These are phyloP conservation scores for Camelus dromedarius DNA, from an alignment of 2,113 vertebrate species.

Conservation along the genomic window DNA sequence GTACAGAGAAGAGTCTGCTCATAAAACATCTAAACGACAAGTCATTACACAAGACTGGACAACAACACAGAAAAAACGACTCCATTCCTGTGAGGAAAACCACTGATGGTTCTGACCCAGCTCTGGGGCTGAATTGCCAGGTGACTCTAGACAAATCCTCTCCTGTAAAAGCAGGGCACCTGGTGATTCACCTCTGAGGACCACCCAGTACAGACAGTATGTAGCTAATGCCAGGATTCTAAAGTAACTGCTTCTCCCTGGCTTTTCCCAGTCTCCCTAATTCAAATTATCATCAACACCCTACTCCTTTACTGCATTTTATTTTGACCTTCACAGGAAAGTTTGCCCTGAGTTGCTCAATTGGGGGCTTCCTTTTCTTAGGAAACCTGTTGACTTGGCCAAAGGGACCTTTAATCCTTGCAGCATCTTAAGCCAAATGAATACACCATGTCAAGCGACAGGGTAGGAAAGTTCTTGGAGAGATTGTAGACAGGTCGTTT, in stretches of 20 bases:
- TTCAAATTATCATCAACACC: background rate
- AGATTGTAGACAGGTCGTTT: background rate
- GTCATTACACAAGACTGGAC: background rate
- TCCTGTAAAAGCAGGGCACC: background rate
- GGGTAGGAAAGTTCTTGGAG: background rate
- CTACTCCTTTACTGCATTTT: constrained; percentile 32
- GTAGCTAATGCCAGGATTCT: background rate
- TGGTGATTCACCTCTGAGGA: background rate
- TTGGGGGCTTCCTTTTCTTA: background rate
- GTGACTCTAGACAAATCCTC: background rate
- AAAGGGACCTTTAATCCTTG: background rate
- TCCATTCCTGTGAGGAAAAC: background rate
- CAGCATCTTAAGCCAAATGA: background rate
- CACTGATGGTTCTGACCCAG: background rate
- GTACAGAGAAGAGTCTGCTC: background rate
- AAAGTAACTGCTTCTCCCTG: background rate
- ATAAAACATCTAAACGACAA: background rate
- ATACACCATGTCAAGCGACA: background rate
- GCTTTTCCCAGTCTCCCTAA: background rate
- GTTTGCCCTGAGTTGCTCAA: background rate
- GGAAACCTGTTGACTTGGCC: background rate
- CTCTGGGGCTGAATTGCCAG: background rate
- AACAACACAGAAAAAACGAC: background rate
- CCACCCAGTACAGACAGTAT: background rate
- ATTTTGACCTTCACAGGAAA: background rate